These are phyloP conservation scores for Cynoglossus semilaevis DNA, from an alignment of 2,113 vertebrate genomes.

Conservation along the genomic window DNA sequence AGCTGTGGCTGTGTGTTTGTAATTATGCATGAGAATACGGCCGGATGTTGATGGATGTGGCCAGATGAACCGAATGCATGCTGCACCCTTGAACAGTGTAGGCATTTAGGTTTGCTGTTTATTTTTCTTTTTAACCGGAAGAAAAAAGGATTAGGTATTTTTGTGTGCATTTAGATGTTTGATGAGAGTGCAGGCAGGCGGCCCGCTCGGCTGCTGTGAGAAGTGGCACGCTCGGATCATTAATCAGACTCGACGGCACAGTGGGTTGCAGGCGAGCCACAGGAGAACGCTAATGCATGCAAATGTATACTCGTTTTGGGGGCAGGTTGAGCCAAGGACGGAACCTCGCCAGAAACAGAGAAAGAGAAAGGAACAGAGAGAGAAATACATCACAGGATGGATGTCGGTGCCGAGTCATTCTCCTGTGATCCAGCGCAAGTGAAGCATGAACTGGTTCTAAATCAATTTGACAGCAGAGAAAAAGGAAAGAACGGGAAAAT, in stretches of 20 bases:
- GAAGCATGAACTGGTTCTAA: slow-evolving; percentile 37
- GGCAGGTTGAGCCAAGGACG: slow-evolving; percentile 74
- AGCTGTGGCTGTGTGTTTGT: neutral
- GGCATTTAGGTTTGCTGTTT: neutral
- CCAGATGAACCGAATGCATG: neutral
- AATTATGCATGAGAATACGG: neutral
- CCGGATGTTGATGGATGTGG: neutral
- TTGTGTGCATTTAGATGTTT: slow-evolving; percentile 47
- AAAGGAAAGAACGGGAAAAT: slow-evolving; percentile 20
- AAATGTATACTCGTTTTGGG: slow-evolving; percentile 75
- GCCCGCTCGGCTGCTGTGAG: slow-evolving; percentile 60
- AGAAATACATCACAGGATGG: slow-evolving; percentile 3
- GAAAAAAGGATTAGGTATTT: slow-evolving; percentile 31
- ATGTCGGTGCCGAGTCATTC: slow-evolving; percentile 22
- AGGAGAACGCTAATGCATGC: slow-evolving; percentile 77
- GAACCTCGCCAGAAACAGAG: slow-evolving; percentile 46
- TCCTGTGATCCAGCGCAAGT: slow-evolving; percentile 14
- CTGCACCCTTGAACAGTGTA: neutral
- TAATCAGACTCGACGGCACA: slow-evolving; percentile 75
- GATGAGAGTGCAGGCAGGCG: slow-evolving; percentile 58
- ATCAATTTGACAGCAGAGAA: slow-evolving; percentile 27
- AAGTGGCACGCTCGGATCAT: slow-evolving; percentile 71
- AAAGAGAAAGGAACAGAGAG: slow-evolving; percentile 21
- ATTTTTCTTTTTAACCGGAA: slow-evolving; percentile 17
- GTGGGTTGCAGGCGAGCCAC: slow-evolving; percentile 72